phyloP scores from a whole-genome alignment of 2,888 invertebrate genomes.

The Stegophylla sp. region DNA sequence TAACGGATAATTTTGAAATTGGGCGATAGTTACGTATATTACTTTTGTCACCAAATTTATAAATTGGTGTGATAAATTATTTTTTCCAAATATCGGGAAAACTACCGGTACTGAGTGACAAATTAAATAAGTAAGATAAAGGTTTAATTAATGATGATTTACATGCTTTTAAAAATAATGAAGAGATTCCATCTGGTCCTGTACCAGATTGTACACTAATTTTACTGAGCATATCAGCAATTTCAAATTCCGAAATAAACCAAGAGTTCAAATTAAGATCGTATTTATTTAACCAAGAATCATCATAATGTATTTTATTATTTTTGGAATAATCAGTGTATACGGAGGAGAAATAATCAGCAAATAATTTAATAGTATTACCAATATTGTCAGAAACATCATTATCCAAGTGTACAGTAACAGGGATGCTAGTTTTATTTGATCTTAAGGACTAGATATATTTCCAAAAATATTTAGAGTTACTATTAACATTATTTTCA shows the following conservation, averaged over 20 bases:
- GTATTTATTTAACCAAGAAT: background rate
- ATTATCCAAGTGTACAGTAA: background rate
- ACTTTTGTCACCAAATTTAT: constrained; percentile 34
- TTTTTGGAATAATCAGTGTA: background rate
- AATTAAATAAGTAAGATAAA: constrained; percentile 14
- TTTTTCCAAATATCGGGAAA: constrained; percentile 23
- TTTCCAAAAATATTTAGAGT: constrained; percentile 7
- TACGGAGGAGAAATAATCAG: constrained; percentile 10
- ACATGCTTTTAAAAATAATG: constrained; percentile 18
- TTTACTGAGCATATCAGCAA: background rate
- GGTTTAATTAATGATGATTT: constrained; percentile 16
- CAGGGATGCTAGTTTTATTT: constrained; percentile 3
- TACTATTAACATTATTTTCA: constrained; percentile 5
- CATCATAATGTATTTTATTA: background rate
- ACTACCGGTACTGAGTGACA: background rate
- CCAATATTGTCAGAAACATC: constrained; percentile 1
- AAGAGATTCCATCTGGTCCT: constrained; percentile 6
- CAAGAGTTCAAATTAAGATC: background rate
- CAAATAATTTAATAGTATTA: background rate
- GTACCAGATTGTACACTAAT: constrained; percentile 1
- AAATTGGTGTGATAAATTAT: constrained; percentile 10
- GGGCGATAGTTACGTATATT: constrained; percentile 16
- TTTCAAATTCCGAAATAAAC: constrained; percentile 5
- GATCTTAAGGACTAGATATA: constrained; percentile 8
- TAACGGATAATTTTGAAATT: constrained; percentile 7